Evolutionary conservation across 2,113 vertebrate genomes (phyloP).

Genomic region (Apaloderma vittatum): DNA sequence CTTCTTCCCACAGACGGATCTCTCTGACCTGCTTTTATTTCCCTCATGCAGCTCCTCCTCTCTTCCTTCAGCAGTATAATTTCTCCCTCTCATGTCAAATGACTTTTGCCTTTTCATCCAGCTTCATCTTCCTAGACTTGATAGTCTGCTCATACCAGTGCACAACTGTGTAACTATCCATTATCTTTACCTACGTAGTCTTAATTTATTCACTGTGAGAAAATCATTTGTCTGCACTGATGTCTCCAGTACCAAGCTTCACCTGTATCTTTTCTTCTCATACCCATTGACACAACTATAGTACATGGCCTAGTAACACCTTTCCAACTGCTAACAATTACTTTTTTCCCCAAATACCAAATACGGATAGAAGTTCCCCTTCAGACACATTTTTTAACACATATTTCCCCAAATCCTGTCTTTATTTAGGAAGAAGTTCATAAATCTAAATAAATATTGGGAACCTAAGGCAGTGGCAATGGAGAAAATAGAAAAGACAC

Average conservation of each 20-base stretch:
- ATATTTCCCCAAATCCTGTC: background rate
- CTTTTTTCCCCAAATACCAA: background rate
- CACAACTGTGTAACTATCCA: background rate
- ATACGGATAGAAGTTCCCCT: background rate
- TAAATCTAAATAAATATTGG: background rate
- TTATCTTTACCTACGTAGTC: background rate
- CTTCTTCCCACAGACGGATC: background rate
- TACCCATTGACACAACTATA: background rate
- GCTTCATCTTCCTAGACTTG: background rate
- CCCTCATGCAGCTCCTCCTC: background rate
- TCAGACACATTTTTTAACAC: background rate
- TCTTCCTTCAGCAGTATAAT: background rate
- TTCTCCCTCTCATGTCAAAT: background rate
- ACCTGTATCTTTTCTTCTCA: background rate
- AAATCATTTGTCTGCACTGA: background rate
- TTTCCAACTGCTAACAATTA: background rate
- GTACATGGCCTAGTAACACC: background rate
- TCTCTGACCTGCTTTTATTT: background rate
- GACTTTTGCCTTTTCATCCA: background rate
- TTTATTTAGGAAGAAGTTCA: background rate
- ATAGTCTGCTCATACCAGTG: background rate
- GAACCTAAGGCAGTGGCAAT: background rate
- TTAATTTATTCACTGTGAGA: constrained; percentile 1
- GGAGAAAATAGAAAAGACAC: background rate
- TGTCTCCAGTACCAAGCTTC: background rate